phyloP scores from a whole-genome alignment of 2,113 vertebrate species.

The Urocitellus parryii region DNA sequence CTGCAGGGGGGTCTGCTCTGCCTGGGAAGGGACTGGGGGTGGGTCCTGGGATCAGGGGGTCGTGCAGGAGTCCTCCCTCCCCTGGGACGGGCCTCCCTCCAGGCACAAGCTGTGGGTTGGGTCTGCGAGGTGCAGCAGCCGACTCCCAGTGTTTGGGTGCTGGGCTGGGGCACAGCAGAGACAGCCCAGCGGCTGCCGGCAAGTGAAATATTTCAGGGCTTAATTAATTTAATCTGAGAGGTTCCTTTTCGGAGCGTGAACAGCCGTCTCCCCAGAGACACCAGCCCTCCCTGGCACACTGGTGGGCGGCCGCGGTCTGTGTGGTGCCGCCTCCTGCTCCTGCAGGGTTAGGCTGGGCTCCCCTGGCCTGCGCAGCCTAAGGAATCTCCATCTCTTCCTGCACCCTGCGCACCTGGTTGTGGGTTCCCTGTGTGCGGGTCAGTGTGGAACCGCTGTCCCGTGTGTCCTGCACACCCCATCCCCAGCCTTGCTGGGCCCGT shows the following conservation, averaged over 20 bases:
- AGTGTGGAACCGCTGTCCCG: neutral
- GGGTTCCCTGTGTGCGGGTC: no score
- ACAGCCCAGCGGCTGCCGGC: neutral
- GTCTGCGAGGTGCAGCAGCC: neutral
- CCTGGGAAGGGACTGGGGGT: neutral
- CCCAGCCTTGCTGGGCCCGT: neutral
- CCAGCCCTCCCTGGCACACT: neutral
- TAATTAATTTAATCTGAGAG: constrained; percentile 76
- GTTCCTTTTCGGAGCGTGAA: constrained; percentile 64
- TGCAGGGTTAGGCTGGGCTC: neutral
- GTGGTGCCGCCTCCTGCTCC: neutral
- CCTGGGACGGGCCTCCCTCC: neutral
- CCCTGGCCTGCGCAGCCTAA: neutral
- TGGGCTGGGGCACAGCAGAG: neutral
- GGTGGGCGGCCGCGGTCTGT: constrained; percentile 36
- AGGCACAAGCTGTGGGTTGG: neutral
- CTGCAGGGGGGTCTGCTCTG: rapidly evolving
- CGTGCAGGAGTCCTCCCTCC: neutral
- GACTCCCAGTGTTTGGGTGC: neutral
- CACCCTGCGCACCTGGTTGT: no score
- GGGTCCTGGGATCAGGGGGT: neutral
- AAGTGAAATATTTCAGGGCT: constrained; percentile 50
- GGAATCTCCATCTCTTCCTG: neutral
- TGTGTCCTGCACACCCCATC: no score
- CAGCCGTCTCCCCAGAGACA: constrained; percentile 63